These are phyloP conservation scores for Dolichoris vasculosae DNA, from an alignment of 1,140 invertebrate genomes.

Conservation along the genomic window DNA sequence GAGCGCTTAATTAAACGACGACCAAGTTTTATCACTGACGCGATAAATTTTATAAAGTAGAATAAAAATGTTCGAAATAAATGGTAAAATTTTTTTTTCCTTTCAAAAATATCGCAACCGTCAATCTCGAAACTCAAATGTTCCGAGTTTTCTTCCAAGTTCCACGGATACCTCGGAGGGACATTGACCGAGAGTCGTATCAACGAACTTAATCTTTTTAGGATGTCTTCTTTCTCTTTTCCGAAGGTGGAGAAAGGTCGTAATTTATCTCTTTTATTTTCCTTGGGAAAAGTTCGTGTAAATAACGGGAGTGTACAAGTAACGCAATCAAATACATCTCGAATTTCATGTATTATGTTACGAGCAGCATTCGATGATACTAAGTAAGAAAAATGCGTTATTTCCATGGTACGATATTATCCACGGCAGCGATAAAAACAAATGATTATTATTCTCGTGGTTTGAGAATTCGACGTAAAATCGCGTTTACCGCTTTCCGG, in stretches of 20 bases:
- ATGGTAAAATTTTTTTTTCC: background rate
- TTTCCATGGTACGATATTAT: background rate
- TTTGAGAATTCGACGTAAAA: too few relatives aligned
- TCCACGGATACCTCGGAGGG: background rate
- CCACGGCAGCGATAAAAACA: too few relatives aligned
- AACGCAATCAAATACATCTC: background rate
- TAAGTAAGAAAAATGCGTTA: background rate
- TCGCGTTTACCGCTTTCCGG: too few relatives aligned
- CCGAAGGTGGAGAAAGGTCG: background rate
- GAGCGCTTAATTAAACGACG: background rate
- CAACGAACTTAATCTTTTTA: background rate
- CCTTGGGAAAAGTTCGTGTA: background rate
- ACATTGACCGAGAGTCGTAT: background rate
- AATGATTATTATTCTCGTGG: too few relatives aligned
- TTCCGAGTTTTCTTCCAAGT: background rate
- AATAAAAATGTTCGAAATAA: background rate
- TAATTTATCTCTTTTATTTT: conserved; percentile 4
- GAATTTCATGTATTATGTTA: background rate
- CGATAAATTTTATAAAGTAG: background rate
- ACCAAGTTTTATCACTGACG: background rate
- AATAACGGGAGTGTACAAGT: background rate
- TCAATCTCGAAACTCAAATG: background rate
- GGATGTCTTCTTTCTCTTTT: background rate
- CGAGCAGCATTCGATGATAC: background rate
- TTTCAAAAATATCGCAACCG: background rate